Evolutionary conservation across 2,888 invertebrate genomes (phyloP), one percentile per base, ranked within the genome.

Genomic region (Diaprepes abbreviatus): DNA sequence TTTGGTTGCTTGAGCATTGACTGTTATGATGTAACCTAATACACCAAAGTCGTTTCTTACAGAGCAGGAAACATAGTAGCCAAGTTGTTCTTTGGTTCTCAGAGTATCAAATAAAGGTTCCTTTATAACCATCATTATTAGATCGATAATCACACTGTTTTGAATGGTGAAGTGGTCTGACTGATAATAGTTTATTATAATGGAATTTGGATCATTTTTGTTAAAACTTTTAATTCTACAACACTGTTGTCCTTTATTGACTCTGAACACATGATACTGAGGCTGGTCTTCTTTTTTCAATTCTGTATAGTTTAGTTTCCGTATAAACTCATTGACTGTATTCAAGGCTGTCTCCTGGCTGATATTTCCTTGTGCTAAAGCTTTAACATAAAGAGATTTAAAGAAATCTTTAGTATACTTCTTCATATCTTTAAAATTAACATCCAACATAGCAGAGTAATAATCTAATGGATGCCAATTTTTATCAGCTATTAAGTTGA

Each of bases 101-200:
- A 97, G 85, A 43, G 88, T 87, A 84, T 96, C 92, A 84, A 96
- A 97, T 48, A 94, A 86, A 0, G 96, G 96, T 84, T 96, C 96
- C 80, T 94, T 92, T 87, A 96, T 93, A 66, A 94, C 85, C 86
- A 90, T 93, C 87, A 92, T 89, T 33, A 96, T 83, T 35, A 95
- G 83, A 82, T 96, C 93, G 1, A 94, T 86, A 0, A 92, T 87
- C 68, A 90, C 89, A 50, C 89, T 88, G 67, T 88, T 87, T 16
- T 85, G 85, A 1, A 92, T 83, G 0, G 87, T 87, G 48, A 88
- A 87, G 0, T 88, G 85, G 2, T 90, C 92, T 16, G 89, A 89
- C 83, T 96, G 96, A 85, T 95, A 97, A 84, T 95, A 95, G 86
- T 95, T 95, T 9, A 91, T 91, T 33, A 95, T 89, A 63, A 93